These are phyloP conservation scores for Heteromyza rotundicornis DNA, from an alignment of 2,888 invertebrate species.

Conservation along the genomic window DNA sequence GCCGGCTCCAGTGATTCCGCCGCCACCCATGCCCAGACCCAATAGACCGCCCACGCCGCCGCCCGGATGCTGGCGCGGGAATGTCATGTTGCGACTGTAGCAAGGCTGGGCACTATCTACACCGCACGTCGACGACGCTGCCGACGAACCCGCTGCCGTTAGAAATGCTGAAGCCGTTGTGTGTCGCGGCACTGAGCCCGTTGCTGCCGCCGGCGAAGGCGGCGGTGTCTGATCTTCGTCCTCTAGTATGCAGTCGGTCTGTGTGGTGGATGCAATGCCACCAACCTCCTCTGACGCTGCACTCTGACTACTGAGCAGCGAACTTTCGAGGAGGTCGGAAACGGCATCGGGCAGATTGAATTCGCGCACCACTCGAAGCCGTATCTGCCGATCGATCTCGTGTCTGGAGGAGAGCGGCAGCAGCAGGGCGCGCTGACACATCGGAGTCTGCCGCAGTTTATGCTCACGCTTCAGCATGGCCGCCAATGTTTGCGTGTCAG, in stretches of 20 bases:
- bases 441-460: constrained; percentile 79
- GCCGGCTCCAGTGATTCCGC: constrained; percentile 39
- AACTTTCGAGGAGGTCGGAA: constrained; percentile 75
- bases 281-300: constrained; percentile 26
- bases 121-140: constrained; percentile 47
- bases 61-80: constrained; percentile 65
- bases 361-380: constrained; percentile 90
- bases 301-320: constrained; percentile 51
- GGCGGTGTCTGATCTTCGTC: constrained; percentile 60
- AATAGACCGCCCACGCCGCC: too few relatives aligned
- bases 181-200: constrained; percentile 38
- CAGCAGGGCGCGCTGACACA: constrained; percentile 79
- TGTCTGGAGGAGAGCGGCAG: constrained; percentile 78
- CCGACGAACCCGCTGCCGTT: constrained; percentile 49
- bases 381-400: constrained; percentile 79
- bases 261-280: constrained; percentile 46
- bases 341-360: constrained; percentile 91
- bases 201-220: constrained; percentile 62
- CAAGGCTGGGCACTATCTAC: constrained; percentile 61
- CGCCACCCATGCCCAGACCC: constrained; percentile 39
- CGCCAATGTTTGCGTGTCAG: constrained; percentile 76
- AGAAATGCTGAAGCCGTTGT: constrained; percentile 49
- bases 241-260: constrained; percentile 51
- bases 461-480: constrained; percentile 86
- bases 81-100: constrained; percentile 70